Evolutionary conservation across 2,888 invertebrate species (phyloP).

Genomic region (Cybosia mesomella): DNA sequence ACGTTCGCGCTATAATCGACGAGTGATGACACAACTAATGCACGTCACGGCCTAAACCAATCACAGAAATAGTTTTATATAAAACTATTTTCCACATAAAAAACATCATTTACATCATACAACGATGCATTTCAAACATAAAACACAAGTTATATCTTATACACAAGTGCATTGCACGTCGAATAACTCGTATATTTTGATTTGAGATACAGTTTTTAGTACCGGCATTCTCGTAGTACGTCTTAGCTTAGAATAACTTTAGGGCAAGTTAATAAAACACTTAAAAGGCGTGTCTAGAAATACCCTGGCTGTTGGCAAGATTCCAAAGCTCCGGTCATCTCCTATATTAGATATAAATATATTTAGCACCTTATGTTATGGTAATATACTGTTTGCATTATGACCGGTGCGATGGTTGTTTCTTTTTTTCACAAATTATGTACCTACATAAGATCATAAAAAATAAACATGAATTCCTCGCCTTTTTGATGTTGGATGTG

Average conservation of each 20-base stretch:
- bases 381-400: constrained; percentile 29
- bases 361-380: constrained; percentile 50
- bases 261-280: constrained; percentile 83
- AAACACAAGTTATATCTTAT: constrained; percentile 1
- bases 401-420: constrained; percentile 9
- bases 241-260: constrained; percentile 70
- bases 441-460: constrained; percentile 19
- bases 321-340: constrained; percentile 74
- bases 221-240: constrained; percentile 53
- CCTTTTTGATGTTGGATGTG: constrained; percentile 21
- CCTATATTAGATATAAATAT: constrained; percentile 65
- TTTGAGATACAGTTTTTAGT: constrained; percentile 29
- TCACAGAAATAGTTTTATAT: constrained; percentile 21
- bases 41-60: constrained; percentile 39
- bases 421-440: constrained; percentile 32
- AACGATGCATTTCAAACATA: constrained; percentile 24
- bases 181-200: constrained; percentile 34
- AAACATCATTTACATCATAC: constrained; percentile 25
- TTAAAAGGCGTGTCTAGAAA: constrained; percentile 82
- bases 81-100: constrained; percentile 3
- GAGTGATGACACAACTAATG: constrained; percentile 44
- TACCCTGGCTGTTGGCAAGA: constrained; percentile 70
- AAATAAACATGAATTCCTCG: constrained; percentile 8
- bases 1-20: constrained; percentile 47
- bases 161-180: constrained; percentile 25